Base-by-base conservation (phyloP, 2,888 invertebrate species). In the Encarsia formosa region DNA sequence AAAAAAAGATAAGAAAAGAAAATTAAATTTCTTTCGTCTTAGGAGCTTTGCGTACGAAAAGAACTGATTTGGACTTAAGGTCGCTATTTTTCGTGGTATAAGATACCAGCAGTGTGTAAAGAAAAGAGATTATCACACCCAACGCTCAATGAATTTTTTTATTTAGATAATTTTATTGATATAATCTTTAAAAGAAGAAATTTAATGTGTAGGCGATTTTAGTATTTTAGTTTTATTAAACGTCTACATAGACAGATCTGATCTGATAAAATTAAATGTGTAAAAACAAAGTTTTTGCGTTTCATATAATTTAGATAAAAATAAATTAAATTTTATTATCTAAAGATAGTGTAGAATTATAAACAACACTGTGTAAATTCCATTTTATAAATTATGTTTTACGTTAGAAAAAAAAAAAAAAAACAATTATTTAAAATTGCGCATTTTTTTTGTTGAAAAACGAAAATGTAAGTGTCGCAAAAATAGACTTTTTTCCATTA, bases 21-120 rank as follows among this genome's bases (percentile, higher is more conserved):
- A 53, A 57, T 44, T 50, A 39, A 51, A 52, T 56, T 54, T 51
- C 34, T 53, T 56, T 56, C 45, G 46, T 54, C 57, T 54, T 53
- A 52, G 49, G 54, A 54, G 54, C 54, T 54, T 57, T 57, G 54
- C 54, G 57, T 57, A 57, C 54, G 52, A 57, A 54, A 57, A 57
- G 52, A 57, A 57, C 53, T 56, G 53, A 56, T 56, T 53, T 53
- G 50, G 53, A 50, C 42, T 53, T 56, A 44, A 48, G 44, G 42
- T 56, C 48, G 50, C 56, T 56, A 49, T 56, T 51, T 55, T 56
- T 49, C 46, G 39, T 35, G 46, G 49, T 49, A 49, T 50, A 18
- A 32, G 29, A 53, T 48, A 54, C 52, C 58, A 58, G 56, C 56
- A 56, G 58, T 56, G 47, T 56, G 58, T 52, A 59, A 54, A 56